Percentiles rank a stretch among this genome's conserved stretches.
These are phyloP conservation scores for Pandion haliaetus DNA, from an alignment of 2,113 vertebrate species.

Conservation along the genomic window DNA sequence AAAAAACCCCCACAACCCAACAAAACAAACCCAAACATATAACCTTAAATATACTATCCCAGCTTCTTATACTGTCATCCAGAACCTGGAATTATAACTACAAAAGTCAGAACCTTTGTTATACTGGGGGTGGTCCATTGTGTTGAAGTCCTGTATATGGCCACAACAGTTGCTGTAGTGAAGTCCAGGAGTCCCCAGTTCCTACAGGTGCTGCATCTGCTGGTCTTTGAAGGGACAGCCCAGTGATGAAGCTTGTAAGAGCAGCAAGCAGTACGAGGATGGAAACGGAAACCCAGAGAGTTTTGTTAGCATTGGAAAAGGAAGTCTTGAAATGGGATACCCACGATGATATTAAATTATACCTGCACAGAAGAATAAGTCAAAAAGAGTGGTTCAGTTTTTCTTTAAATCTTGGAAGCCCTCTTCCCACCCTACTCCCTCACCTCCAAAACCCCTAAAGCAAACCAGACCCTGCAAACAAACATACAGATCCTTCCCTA, in stretches of 20 bases:
- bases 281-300: conserved; percentile 78
- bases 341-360: conserved; percentile 14
- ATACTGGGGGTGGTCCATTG: conserved; percentile 87
- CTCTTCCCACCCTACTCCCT: neutral
- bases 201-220: conserved; percentile 86
- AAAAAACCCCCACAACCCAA: neutral
- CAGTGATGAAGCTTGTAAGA: conserved; percentile 83
- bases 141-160: conserved; percentile 85
- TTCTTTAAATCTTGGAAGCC: neutral
- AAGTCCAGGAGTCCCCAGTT: conserved; percentile 85
- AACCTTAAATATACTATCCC: neutral
- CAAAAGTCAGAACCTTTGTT: neutral
- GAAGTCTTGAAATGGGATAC: conserved; percentile 42
- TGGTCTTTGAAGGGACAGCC: conserved; percentile 83
- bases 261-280: conserved; percentile 81
- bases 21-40: neutral
- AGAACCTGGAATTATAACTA: neutral
- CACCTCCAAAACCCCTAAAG: neutral
- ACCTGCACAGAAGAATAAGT: conserved; percentile 25
- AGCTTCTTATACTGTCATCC: neutral
- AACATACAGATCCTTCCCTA: neutral
- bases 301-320: conserved; percentile 67
- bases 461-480: neutral
- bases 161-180: conserved; percentile 91
- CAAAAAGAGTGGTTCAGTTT: neutral